phyloP scores from a whole-genome alignment of 2,113 vertebrate genomes.

The Gobiocypris rarus region DNA sequence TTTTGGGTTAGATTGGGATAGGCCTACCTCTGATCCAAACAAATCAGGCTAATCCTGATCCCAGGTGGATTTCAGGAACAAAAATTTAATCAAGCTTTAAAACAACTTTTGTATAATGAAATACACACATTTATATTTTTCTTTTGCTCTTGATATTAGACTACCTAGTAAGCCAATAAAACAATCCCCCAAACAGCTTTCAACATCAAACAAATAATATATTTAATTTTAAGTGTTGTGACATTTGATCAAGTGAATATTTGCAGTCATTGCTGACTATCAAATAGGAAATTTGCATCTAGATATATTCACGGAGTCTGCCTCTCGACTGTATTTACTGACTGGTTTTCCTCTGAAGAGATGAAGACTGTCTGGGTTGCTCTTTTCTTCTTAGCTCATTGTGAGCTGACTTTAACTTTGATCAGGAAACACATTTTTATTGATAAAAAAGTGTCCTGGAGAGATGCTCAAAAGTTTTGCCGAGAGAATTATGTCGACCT shows the following conservation, averaged over 20 bases:
- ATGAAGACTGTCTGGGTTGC: background rate
- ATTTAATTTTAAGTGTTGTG: background rate
- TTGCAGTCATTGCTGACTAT: background rate
- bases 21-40: no score
- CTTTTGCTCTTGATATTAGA: no score
- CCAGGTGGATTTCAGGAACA: no score
- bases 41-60: no score
- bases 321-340: background rate
- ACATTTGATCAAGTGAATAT: background rate
- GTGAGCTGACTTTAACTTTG: background rate
- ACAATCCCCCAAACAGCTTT: no score
- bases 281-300: background rate
- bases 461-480: background rate
- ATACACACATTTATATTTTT: no score
- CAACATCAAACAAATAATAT: no score
- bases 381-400: background rate
- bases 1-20: no score
- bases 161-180: no score
- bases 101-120: no score
- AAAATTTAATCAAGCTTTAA: no score
- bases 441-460: accelerated
- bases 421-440: background rate
- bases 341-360: background rate
- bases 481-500: background rate
- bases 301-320: background rate